Conservation (phyloP, 2,888 invertebrate genomes). For the Macrosiphum euphorbiae region DNA sequence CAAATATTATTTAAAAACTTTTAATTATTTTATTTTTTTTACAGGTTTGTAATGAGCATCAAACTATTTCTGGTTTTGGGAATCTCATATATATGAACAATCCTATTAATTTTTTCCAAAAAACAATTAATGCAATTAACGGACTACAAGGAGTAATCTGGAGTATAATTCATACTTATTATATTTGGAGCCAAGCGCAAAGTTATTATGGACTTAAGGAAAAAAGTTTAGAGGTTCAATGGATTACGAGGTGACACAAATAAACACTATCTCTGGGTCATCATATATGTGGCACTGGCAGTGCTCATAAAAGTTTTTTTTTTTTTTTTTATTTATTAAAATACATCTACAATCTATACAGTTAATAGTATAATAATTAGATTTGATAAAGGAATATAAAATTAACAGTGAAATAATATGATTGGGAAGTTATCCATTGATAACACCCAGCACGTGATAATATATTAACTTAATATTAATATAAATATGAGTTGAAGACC, state of each 20-base stretch:
- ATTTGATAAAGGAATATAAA: too few relatives aligned
- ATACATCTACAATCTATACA: too few relatives aligned
- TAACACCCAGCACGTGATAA: too few relatives aligned
- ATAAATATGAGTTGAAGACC: too few relatives aligned
- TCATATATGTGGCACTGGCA: constrained; percentile 6
- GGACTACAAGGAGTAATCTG: constrained; percentile 61
- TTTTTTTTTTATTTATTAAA: too few relatives aligned
- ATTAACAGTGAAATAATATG: too few relatives aligned
- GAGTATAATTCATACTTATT: constrained; percentile 65
- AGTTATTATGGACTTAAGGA: constrained; percentile 35
- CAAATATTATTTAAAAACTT: too few relatives aligned
- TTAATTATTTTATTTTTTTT: neutral
- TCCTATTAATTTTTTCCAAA: constrained; percentile 43
- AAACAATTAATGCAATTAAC: constrained; percentile 63
- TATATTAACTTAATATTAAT: too few relatives aligned
- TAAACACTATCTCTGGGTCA: constrained; percentile 47
- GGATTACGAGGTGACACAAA: constrained; percentile 45
- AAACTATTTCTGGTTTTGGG: constrained; percentile 66
- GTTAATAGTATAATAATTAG: too few relatives aligned
- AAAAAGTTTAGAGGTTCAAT: constrained; percentile 5
- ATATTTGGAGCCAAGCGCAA: constrained; percentile 65
- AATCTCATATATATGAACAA: constrained; percentile 61
- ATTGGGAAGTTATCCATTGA: too few relatives aligned
- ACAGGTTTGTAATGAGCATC: constrained; percentile 65
- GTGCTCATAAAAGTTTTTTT: too few relatives aligned